A percentile compares a stretch with the other conserved stretches of the same genome.
phyloP scores from a whole-genome alignment of 2,888 invertebrate species.

The Sphinx pinastri region DNA sequence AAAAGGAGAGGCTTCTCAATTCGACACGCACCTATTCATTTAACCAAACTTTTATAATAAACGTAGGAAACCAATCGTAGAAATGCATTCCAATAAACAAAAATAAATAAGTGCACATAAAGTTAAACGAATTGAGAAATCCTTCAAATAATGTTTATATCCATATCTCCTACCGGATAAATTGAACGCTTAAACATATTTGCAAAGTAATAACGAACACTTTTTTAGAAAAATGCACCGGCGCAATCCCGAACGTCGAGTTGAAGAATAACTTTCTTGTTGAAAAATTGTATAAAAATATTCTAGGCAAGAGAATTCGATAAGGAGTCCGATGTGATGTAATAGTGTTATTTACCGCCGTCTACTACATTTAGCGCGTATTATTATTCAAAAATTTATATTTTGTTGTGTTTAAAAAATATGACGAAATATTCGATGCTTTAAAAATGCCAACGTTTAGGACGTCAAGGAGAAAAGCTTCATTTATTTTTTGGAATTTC shows the following conservation, averaged over 20 bases:
- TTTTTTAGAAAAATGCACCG: slow-evolving; percentile 2
- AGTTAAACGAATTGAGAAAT: not conserved
- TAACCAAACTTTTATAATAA: no score
- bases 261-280: not conserved
- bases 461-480: not conserved
- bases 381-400: not conserved
- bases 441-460: not conserved
- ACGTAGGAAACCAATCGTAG: not conserved
- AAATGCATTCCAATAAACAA: not conserved
- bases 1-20: no score
- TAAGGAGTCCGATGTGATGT: not conserved
- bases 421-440: not conserved
- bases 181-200: slow-evolving; percentile 7
- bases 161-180: slow-evolving; percentile 8
- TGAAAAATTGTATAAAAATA: slow-evolving; percentile 1
- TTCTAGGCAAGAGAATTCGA: not conserved
- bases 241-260: not conserved
- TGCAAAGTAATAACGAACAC: not conserved
- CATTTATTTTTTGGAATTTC: not conserved
- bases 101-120: slow-evolving; percentile 5
- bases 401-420: not conserved
- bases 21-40: no score
- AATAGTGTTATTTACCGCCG: not conserved
- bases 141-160: slow-evolving; percentile 10
- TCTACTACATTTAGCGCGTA: not conserved